phyloP scores from a whole-genome alignment of 30 jellyfish, hydroid and myxozoan genomes.

The Aurelia sp. region DNA sequence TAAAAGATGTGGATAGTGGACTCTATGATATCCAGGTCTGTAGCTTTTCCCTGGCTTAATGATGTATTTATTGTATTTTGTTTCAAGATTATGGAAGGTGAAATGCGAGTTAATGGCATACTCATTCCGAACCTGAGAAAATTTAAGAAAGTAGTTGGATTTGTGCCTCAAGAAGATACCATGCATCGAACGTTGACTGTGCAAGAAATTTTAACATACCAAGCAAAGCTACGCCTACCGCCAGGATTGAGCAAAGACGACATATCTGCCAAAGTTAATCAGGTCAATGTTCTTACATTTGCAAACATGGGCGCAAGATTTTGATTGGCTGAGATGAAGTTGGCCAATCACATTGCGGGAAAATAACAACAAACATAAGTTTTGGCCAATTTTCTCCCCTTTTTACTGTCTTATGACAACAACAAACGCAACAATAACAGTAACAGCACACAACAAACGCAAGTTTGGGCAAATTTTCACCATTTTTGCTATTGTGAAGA shows the following conservation, averaged over 20 bases:
- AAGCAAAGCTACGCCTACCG: conserved; percentile 60
- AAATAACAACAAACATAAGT: too few relatives aligned
- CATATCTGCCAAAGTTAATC: conserved; percentile 17
- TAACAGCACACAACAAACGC: too few relatives aligned
- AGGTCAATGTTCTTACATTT: conserved; percentile 12
- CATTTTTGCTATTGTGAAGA: too few relatives aligned
- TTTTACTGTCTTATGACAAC: too few relatives aligned
- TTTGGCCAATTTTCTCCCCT: too few relatives aligned
- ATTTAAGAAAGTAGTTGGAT: conserved; percentile 43
- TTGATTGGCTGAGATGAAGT: too few relatives aligned
- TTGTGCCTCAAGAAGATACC: conserved; percentile 70
- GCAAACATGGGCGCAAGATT: neutral
- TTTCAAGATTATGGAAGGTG: conserved; percentile 39
- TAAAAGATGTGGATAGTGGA: too few relatives aligned
- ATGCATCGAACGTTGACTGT: conserved; percentile 75
- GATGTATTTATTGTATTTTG: neutral
- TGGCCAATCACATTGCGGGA: too few relatives aligned
- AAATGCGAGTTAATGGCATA: conserved; percentile 43
- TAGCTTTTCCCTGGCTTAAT: too few relatives aligned
- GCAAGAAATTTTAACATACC: conserved; percentile 58
- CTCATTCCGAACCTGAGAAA: conserved; percentile 5
- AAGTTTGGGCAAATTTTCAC: too few relatives aligned
- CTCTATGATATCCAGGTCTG: too few relatives aligned
- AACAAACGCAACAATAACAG: too few relatives aligned
- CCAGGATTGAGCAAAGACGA: conserved; percentile 27